Percentiles rank a stretch among this genome's conserved stretches.
These are phyloP conservation scores for Orius laevigatus DNA, from an alignment of 1,140 invertebrate species.

Conservation along the genomic window DNA sequence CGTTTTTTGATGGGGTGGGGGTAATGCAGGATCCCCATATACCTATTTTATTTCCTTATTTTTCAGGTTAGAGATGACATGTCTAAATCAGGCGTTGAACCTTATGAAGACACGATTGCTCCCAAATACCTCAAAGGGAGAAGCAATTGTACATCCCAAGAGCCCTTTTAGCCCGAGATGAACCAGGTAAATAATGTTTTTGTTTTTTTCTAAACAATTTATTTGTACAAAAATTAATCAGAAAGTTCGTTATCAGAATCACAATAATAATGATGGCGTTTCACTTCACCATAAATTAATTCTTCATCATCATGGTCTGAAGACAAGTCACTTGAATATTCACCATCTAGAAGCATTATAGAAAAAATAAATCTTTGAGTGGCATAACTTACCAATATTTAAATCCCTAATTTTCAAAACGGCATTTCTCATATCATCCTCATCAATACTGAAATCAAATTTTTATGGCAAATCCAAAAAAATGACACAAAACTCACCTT, in stretches of 20 bases:
- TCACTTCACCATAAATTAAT: slow-evolving; percentile 4
- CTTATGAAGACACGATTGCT: slow-evolving; percentile 28
- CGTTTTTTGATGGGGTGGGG: too few species aligned
- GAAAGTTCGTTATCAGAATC: neutral
- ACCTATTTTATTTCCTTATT: slow-evolving; percentile 3
- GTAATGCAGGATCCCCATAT: too few species aligned
- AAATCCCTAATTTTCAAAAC: slow-evolving; percentile 12
- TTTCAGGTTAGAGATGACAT: slow-evolving; percentile 30
- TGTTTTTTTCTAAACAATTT: neutral
- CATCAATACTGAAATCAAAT: slow-evolving; percentile 17
- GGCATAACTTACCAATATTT: slow-evolving; percentile 14
- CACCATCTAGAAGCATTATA: slow-evolving; percentile 5
- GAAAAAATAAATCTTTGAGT: too few species aligned
- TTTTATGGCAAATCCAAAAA: neutral
- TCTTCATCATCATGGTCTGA: slow-evolving; percentile 10
- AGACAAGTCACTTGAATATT: slow-evolving; percentile 12
- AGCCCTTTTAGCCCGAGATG: slow-evolving; percentile 19
- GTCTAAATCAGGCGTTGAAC: slow-evolving; percentile 30
- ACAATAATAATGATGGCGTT: neutral
- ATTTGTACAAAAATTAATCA: neutral
- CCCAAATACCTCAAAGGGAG: slow-evolving; percentile 21
- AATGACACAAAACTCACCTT: slow-evolving; percentile 1
- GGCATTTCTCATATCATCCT: slow-evolving; percentile 17
- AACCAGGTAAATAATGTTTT: slow-evolving; percentile 13
- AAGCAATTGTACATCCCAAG: slow-evolving; percentile 22